Evolutionary conservation across 2,797 vertebrate species (phyloP).

Genomic region (Huso huso): DNA sequence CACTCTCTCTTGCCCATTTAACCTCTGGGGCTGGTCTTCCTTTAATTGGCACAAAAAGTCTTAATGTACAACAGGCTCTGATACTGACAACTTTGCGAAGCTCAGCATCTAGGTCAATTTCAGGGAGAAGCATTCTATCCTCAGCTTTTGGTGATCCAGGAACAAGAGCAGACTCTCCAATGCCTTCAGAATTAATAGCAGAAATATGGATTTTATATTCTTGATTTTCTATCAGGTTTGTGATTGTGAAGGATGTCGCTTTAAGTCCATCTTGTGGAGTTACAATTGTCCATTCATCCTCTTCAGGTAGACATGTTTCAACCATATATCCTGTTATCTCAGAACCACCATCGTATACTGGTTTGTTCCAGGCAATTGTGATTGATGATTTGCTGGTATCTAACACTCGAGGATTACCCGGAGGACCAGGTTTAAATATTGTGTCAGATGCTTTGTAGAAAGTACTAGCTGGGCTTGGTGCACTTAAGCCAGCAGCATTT

Average conservation of each 20-base stretch:
- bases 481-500: conserved; percentile 87
- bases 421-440: conserved; percentile 82
- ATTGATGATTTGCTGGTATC: conserved; percentile 93
- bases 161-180: conserved; percentile 82
- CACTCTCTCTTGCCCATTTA: conserved; percentile 89
- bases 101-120: conserved; percentile 89
- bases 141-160: conserved; percentile 89
- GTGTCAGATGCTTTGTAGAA: conserved; percentile 86
- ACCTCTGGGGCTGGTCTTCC: conserved; percentile 85
- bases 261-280: conserved; percentile 77
- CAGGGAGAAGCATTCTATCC: conserved; percentile 84
- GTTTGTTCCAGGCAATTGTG: conserved; percentile 96
- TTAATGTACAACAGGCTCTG: conserved; percentile 86
- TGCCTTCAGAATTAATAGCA: conserved; percentile 84
- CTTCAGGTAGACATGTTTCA: conserved; percentile 82
- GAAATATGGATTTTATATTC: conserved; percentile 92
- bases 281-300: conserved; percentile 92
- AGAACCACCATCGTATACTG: conserved; percentile 89
- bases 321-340: conserved; percentile 93
- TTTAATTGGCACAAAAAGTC: conserved; percentile 93
- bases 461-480: conserved; percentile 75
- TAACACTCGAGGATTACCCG: conserved; percentile 86
- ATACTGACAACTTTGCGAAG: conserved; percentile 84
- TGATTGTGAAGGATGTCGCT: conserved; percentile 85
- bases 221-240: conserved; percentile 83